phyloP scores from a whole-genome alignment of 2,113 vertebrate species.

The Nannospalax galili region DNA sequence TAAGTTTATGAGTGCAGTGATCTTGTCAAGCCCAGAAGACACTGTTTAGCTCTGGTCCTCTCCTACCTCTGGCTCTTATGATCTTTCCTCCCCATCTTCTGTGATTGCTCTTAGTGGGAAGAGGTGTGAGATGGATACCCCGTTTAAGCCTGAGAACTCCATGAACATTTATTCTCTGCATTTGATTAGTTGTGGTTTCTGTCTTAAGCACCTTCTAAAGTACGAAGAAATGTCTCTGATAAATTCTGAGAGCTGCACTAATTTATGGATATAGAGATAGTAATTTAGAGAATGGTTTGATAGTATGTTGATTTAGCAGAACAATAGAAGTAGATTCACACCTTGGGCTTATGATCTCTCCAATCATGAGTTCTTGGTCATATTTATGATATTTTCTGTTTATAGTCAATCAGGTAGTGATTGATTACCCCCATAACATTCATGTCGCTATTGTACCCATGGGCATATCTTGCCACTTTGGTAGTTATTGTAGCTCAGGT shows the following conservation, averaged over 20 bases:
- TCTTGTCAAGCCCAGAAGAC: background rate
- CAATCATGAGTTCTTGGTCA: background rate
- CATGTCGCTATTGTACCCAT: background rate
- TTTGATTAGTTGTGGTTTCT: background rate
- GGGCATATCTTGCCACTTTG: background rate
- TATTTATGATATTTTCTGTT: too few species aligned
- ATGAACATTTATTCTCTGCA: background rate
- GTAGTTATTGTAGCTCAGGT: background rate
- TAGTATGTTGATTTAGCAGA: background rate
- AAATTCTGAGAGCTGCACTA: background rate
- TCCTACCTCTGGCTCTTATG: too few species aligned
- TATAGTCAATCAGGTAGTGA: too few species aligned
- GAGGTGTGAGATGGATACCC: background rate
- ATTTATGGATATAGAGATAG: background rate
- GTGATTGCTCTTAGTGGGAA: background rate
- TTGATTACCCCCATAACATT: background rate
- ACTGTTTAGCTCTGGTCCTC: too few species aligned
- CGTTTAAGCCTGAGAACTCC: background rate
- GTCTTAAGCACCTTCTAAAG: background rate
- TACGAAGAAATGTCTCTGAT: background rate
- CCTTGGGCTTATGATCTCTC: background rate
- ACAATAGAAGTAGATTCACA: too few species aligned
- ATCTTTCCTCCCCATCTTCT: too few species aligned
- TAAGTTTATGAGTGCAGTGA: too few species aligned
- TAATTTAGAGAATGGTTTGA: background rate